Evolutionary conservation across 1,140 invertebrate species (phyloP).

Genomic region (Drosophila ambigua): DNA sequence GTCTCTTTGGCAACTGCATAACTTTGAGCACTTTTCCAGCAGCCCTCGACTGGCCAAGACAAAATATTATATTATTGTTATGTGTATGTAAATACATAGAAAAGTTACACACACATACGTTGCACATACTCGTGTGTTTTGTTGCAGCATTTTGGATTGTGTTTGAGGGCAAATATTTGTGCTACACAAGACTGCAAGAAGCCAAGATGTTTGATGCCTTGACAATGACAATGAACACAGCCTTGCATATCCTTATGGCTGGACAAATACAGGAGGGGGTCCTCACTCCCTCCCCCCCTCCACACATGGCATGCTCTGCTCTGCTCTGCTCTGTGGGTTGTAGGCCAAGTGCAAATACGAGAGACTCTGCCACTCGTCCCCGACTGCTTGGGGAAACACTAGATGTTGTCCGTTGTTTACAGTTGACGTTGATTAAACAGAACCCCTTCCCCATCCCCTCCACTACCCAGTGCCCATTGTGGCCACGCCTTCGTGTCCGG

Average conservation of each 20-base stretch:
- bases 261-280: neutral
- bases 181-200: constrained; percentile 62
- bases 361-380: constrained; percentile 6
- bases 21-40: constrained; percentile 11
- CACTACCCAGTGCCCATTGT: neutral
- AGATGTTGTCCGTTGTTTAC: constrained; percentile 74
- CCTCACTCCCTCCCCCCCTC: no score
- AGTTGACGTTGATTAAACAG: constrained; percentile 76
- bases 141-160: constrained; percentile 47
- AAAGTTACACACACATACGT: neutral
- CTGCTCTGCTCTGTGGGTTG: constrained; percentile 24
- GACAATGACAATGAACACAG: constrained; percentile 39
- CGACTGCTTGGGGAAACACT: constrained; percentile 33
- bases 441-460: constrained; percentile 10
- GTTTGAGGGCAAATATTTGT: constrained; percentile 71
- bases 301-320: neutral
- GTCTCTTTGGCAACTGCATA: neutral
- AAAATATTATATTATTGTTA: constrained; percentile 47
- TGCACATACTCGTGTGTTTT: constrained; percentile 27
- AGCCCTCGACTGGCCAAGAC: constrained; percentile 22
- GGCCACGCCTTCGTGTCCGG: neutral
- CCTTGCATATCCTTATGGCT: constrained; percentile 34
- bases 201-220: constrained; percentile 73
- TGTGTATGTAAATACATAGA: constrained; percentile 22
- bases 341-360: constrained; percentile 54